Evolutionary conservation across 2,113 vertebrate species (phyloP), one percentile per base, ranked within the genome.

Genomic region (Cettia cetti): DNA sequence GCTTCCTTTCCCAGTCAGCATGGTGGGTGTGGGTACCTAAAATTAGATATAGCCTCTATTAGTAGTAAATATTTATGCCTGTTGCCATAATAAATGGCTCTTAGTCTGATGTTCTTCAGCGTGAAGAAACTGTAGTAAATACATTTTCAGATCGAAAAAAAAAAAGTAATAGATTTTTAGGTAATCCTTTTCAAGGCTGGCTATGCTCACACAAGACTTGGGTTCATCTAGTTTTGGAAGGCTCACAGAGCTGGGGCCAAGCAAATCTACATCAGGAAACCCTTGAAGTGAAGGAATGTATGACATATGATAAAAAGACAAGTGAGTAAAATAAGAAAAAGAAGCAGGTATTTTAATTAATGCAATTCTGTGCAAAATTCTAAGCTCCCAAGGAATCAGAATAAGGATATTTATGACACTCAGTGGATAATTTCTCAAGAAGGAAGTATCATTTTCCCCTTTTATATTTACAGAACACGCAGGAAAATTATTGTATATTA

Each of bases 261-360:
- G 39, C 35, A 83, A 78, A 77, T 42, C 83, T 52, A 50, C 60
- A 68, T 31, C 64, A 86, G 82, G 60, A 95, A 95, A 75, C 37
- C 33, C 59, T 82, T 65, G n/a, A 88, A 39, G 50, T 74, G 50
- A 93, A 70, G 63, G 69, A 79, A 85, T 95, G 71, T 4, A 12
- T 82, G 92, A 86, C 53, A 30, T 31, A 65, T 11, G 59, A 83
- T 79, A 92, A 88, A 85, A 91, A 35, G 12, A 56, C 47, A 86
- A 90, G 42, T 75, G 18, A 95, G 90, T 49, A 94, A 96, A 96
- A 82, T 81, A 96, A 77, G 31, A 56, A 53, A 79, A 94, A 40
- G 39, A 91, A 87, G 35, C 53, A 86, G 74, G 54, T 82, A 70
- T 94, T 96, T 88, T 96, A 66, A 83, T 95, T 96, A 94, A 92